Base-by-base conservation (phyloP, 2,797 vertebrate species). In the Spheniscus humboldti region DNA sequence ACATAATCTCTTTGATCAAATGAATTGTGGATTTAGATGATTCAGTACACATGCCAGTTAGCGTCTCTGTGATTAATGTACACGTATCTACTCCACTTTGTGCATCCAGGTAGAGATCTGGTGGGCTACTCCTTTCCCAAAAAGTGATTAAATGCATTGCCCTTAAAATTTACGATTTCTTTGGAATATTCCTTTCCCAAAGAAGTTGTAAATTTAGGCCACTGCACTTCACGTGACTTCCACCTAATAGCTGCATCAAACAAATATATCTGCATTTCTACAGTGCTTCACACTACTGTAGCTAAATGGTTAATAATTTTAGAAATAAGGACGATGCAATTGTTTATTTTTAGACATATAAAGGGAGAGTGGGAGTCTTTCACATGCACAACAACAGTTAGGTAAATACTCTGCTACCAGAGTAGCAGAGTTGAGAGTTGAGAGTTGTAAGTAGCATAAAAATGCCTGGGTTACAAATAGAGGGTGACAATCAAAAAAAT, bases 331-430 rank as follows among this genome's bases (percentile, higher is more conserved):
- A 66, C 7, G 18, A 68, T 62, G 28, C 35, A 88, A 50, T 13
- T 90, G 39, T 56, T 85, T 88, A 77, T 63, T 95, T 92, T 91
- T 67, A 66, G 77, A 66, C 5, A 19, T 67, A 64, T 24, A 73
- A 91, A 77, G 33, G 60, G 35, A 79, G 15, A 89, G 75, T 52
- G 37, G 17, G 62, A 92, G 33, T 80, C 78, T 57, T 89, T 87
- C 41, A 64, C 27, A 85, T 1, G 13, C 28, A 8, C 27, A 89
- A 60, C 35, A 60, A 16, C 67, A 87, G 75, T 88, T 63, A 85
- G 7, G 7, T 94, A 92, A 97, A 88, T 89, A 88, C 64, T 96
- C 76, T 79, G 91, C 86, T 64, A 67, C 39, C 66, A 89, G 35
- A 35, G 35, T 35, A 35, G 35, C 35, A 35, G 35, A 35, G 35